A percentile compares a stretch with the other conserved stretches of the same genome.
These are phyloP conservation scores for Corella eumyota DNA, from an alignment of 23 tunicate genomes.

Conservation along the genomic window DNA sequence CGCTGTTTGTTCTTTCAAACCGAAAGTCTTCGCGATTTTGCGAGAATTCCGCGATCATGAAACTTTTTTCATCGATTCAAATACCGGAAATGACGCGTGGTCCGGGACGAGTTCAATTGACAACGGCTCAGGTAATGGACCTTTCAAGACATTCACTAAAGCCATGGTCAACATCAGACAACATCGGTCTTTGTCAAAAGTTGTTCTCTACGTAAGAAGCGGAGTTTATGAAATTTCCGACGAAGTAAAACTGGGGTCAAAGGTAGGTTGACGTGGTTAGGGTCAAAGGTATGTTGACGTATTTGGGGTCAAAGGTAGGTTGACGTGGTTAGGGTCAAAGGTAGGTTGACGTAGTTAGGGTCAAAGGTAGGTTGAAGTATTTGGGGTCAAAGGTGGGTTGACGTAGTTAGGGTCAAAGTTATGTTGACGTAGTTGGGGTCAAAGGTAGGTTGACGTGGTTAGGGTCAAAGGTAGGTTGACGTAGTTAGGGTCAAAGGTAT, in stretches of 20 bases:
- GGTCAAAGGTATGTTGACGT: too few relatives aligned
- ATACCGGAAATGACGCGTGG: slow-evolving; percentile 5
- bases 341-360: too few relatives aligned
- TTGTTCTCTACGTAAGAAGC: slow-evolving; percentile 6
- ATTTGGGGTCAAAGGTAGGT: background rate
- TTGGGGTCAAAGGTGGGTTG: too few relatives aligned
- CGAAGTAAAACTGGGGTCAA: background rate
- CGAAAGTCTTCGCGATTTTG: too few relatives aligned
- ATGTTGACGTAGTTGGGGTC: too few relatives aligned
- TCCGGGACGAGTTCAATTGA: slow-evolving; percentile 2
- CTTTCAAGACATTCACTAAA: slow-evolving; percentile 18
- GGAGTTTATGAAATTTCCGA: slow-evolving; percentile 6
- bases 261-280: too few relatives aligned
- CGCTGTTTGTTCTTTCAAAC: too few relatives aligned
- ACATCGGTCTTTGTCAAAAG: background rate
- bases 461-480: too few relatives aligned
- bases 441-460: too few relatives aligned
- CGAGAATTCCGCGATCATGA: slow-evolving; percentile 7
- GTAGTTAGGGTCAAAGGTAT: too few relatives aligned
- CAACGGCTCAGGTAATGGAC: background rate
- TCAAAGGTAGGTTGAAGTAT: background rate
- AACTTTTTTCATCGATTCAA: slow-evolving; percentile 10
- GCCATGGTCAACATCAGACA: slow-evolving; percentile 8
- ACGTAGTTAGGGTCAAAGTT: too few relatives aligned
- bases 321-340: background rate